Conservation (phyloP, 2,888 invertebrate genomes). For the Drosophila sordidapex region DNA sequence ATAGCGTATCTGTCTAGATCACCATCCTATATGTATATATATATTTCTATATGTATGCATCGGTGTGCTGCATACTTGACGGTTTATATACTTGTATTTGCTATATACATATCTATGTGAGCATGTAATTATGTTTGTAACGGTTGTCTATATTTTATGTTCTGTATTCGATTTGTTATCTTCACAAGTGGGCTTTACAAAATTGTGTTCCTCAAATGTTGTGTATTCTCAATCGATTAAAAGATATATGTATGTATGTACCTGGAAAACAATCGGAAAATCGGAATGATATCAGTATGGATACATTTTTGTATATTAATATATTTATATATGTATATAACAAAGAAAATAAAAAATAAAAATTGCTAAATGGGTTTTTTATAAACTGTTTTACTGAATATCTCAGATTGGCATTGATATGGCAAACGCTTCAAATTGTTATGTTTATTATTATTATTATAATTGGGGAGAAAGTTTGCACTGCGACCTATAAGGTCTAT, state of each 20-base stretch:
- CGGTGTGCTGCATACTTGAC: slow-evolving; percentile 5
- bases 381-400: neutral
- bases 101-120: slow-evolving; percentile 15
- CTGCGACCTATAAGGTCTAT: too few relatives aligned
- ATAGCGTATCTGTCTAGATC: slow-evolving; percentile 60
- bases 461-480: too few relatives aligned
- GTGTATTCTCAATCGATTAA: slow-evolving; percentile 29
- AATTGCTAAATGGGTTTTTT: neutral
- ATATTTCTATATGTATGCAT: neutral
- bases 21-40: slow-evolving; percentile 4
- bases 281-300: neutral
- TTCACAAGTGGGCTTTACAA: slow-evolving; percentile 26
- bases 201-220: slow-evolving; percentile 7
- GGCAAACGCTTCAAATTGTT: too few relatives aligned
- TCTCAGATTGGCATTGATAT: neutral
- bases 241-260: slow-evolving; percentile 16
- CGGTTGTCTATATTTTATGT: slow-evolving; percentile 11
- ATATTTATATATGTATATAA: neutral
- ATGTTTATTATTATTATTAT: too few relatives aligned
- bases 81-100: slow-evolving; percentile 17
- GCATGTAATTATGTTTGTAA: slow-evolving; percentile 7
- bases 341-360: neutral
- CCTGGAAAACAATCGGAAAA: slow-evolving; percentile 24
- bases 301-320: neutral
- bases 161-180: neutral